Evolutionary conservation across 2,113 vertebrate genomes (phyloP).

Genomic region (Siphamia tubifer): DNA sequence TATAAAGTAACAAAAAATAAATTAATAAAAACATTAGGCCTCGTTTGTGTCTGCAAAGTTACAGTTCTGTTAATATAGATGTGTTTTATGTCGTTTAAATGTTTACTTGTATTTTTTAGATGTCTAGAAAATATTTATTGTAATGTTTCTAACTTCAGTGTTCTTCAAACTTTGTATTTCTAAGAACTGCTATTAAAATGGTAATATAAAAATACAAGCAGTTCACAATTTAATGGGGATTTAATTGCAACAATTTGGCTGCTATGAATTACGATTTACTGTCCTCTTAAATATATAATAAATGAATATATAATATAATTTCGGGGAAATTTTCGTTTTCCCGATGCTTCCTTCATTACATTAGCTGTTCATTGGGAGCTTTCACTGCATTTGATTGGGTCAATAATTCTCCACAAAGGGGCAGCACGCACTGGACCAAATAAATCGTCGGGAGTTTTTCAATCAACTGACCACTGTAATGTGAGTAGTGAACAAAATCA

Average conservation of each 20-base stretch:
- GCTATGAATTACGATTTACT: not conserved
- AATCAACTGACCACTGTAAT: too few species aligned
- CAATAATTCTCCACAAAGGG: constrained; percentile 54
- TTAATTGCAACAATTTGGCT: not conserved
- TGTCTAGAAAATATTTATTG: too few species aligned
- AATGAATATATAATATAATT: not conserved
- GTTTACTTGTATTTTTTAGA: too few species aligned
- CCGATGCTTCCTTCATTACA: constrained; percentile 11
- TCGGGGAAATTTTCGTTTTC: not conserved
- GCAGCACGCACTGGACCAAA: constrained; percentile 47
- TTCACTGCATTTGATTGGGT: constrained; percentile 35
- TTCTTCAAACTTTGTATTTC: not conserved
- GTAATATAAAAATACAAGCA: not conserved
- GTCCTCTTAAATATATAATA: not conserved
- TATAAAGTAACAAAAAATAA: too few species aligned
- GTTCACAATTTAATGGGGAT: not conserved
- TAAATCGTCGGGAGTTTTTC: not conserved
- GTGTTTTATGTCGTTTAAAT: too few species aligned
- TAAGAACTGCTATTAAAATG: not conserved
- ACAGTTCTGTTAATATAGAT: too few species aligned
- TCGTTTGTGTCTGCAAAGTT: too few species aligned
- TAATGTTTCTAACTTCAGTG: too few species aligned
- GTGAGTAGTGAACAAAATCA: constrained; percentile 1
- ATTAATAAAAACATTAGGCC: too few species aligned
- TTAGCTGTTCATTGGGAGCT: constrained; percentile 12